Percentiles rank a stretch among this genome's conserved stretches.
These are phyloP conservation scores for Marmota monax DNA, from an alignment of 2,113 vertebrate genomes.

Conservation along the genomic window DNA sequence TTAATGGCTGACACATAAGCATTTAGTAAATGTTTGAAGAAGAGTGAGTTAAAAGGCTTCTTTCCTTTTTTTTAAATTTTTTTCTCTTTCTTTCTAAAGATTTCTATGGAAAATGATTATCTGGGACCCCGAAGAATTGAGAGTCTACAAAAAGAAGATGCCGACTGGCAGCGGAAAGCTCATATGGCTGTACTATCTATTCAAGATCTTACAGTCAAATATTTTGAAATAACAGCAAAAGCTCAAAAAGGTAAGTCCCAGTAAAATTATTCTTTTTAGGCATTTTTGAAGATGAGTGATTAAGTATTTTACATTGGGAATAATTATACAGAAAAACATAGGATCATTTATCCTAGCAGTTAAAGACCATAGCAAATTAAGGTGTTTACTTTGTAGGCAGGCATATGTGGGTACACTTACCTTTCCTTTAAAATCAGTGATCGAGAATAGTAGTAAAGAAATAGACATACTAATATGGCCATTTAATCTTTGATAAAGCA, in stretches of 20 bases:
- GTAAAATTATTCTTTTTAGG: conserved; percentile 32
- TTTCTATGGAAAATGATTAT: conserved; percentile 98
- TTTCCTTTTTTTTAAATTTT: not conserved
- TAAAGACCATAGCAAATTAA: conserved; percentile 41
- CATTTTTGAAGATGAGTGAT: conserved; percentile 4
- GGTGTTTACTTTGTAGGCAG: not conserved
- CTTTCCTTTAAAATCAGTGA: not conserved
- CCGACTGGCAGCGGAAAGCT: conserved; percentile 98
- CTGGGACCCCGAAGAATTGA: conserved; percentile 97
- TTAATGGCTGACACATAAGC: not conserved
- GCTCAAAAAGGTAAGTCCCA: conserved; percentile 94
- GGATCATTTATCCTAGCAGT: not conserved
- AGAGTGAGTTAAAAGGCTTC: not conserved
- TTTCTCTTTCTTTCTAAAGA: conserved; percentile 87
- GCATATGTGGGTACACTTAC: too few relatives aligned
- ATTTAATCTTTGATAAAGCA: conserved; percentile 18
- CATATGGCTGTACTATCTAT: conserved; percentile 96
- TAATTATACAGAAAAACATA: conserved; percentile 16
- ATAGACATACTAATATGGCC: not conserved
- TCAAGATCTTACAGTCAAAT: conserved; percentile 98
- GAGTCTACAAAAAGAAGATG: conserved; percentile 94
- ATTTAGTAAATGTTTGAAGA: conserved; percentile 8
- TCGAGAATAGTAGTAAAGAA: not conserved
- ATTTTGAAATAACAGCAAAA: conserved; percentile 97
- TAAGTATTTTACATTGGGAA: conserved; percentile 34